phyloP scores from a whole-genome alignment of 2,888 invertebrate species.

The Eilema caniola region DNA sequence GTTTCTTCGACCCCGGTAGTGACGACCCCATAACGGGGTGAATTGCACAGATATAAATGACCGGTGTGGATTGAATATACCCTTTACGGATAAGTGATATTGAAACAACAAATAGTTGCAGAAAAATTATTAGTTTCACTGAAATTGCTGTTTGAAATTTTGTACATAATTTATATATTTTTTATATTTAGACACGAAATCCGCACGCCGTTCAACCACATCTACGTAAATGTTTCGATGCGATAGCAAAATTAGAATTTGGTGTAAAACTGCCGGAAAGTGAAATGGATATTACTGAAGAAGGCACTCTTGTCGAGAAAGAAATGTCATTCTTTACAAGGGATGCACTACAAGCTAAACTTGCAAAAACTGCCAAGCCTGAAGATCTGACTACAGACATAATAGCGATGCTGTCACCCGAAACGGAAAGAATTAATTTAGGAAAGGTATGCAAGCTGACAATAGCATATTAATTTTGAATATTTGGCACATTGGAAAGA shows the following conservation, averaged over 20 bases:
- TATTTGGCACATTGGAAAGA: background rate
- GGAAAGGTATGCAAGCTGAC: slow-evolving; percentile 87
- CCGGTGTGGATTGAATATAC: too few relatives aligned
- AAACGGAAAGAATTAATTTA: slow-evolving; percentile 93
- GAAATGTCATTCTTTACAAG: slow-evolving; percentile 80
- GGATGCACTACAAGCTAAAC: slow-evolving; percentile 75
- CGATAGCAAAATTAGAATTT: slow-evolving; percentile 92
- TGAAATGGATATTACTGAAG: slow-evolving; percentile 85
- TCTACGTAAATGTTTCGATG: slow-evolving; percentile 95
- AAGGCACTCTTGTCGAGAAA: slow-evolving; percentile 77
- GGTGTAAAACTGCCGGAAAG: slow-evolving; percentile 86
- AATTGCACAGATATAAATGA: too few relatives aligned
- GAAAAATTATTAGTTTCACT: background rate
- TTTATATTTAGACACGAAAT: slow-evolving; percentile 89
- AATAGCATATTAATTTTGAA: background rate
- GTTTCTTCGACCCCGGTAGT: too few relatives aligned
- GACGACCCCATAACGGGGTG: too few relatives aligned
- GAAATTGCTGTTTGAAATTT: background rate
- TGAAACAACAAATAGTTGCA: background rate
- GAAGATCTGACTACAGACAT: slow-evolving; percentile 93
- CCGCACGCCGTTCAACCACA: slow-evolving; percentile 97
- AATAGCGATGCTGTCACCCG: slow-evolving; percentile 95
- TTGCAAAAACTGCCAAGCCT: slow-evolving; percentile 73
- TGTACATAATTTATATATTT: too few relatives aligned
- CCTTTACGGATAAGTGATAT: too few relatives aligned